Evolutionary conservation across 2,113 vertebrate genomes (phyloP), one percentile per base, ranked within the genome.

Genomic region (Sclerurus mexicanus): DNA sequence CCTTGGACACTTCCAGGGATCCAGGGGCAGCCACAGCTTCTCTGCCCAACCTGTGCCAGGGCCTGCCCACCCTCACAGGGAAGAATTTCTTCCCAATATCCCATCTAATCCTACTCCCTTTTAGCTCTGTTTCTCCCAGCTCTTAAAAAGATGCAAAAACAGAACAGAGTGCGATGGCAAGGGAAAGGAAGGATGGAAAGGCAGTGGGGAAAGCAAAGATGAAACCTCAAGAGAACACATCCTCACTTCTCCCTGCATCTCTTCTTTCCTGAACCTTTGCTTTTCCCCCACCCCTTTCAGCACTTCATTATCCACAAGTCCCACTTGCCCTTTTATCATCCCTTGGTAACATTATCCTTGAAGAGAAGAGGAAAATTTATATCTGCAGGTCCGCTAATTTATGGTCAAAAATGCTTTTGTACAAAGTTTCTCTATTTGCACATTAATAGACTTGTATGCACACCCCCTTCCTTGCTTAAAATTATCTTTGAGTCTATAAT

Each of bases 401-500:
- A 49, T 31, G 59, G 73, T 58, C 67, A 53, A 52, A 96, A 68
- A 47, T 37, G 8, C 6, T 85, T 50, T 77, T 85, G 71, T 72
- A 47, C 31, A 56, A 35, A 74, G 14, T 67, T 83, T 66, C 42
- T 87, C 56, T 89, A 40, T 89, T 89, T 14, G 1, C 3, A 8
- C 42, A n/a, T 53, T 31, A 81, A 86, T 30, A 84, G 62, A 72
- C 47, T 20, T 78, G 12, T 46, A 42, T 30, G 67, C 47, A 64
- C 78, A 67, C 44, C 20, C 46, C 76, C 62, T 80, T 73, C 44
- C 71, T 72, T 55, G n/a, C 75, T 95, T 59, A 90, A 91, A 91
- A 95, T 91, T 87, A 53, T 75, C 81, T 95, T 73, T 55, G 56
- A 91, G 56, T 59, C 40, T 89, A 49, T 94, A 94, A 92, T 93